Conservation (phyloP, 2,888 invertebrate genomes). For the Drosophila nr. medialis region DNA sequence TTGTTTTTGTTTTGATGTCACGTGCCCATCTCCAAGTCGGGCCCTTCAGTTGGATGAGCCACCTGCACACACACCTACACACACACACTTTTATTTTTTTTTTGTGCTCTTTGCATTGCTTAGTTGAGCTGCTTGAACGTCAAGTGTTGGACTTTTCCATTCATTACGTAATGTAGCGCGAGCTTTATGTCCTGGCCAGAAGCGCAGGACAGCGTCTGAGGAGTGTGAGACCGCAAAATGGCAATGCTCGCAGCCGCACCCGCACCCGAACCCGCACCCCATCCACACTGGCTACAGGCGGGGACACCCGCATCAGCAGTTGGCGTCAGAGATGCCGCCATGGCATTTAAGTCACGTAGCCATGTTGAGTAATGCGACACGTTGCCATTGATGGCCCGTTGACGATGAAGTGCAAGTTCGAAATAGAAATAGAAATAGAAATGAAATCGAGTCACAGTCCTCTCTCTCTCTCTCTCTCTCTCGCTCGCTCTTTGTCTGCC, state of each 20-base stretch:
- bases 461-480: background rate
- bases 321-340: slow-evolving; percentile 35
- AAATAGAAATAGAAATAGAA: slow-evolving; percentile 65
- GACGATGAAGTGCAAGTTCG: slow-evolving; percentile 78
- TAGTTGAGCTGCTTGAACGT: slow-evolving; percentile 48
- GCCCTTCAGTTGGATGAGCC: background rate
- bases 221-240: slow-evolving; percentile 59
- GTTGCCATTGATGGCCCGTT: slow-evolving; percentile 79
- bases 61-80: background rate
- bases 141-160: slow-evolving; percentile 56
- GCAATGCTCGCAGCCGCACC: slow-evolving; percentile 3
- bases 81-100: slow-evolving; percentile 7
- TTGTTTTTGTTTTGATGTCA: slow-evolving; percentile 29
- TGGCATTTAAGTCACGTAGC: slow-evolving; percentile 79
- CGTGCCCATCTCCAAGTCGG: slow-evolving; percentile 39
- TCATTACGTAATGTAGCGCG: slow-evolving; percentile 71
- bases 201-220: background rate
- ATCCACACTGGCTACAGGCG: background rate
- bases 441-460: slow-evolving; percentile 38
- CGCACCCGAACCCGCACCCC: background rate
- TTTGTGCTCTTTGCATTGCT: slow-evolving; percentile 59
- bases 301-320: background rate
- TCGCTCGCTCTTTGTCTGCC: background rate
- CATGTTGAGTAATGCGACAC: slow-evolving; percentile 80
- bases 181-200: slow-evolving; percentile 57